Base-by-base conservation (phyloP, 2,797 vertebrate species). In the Gymnoscopelus microlampas region DNA sequence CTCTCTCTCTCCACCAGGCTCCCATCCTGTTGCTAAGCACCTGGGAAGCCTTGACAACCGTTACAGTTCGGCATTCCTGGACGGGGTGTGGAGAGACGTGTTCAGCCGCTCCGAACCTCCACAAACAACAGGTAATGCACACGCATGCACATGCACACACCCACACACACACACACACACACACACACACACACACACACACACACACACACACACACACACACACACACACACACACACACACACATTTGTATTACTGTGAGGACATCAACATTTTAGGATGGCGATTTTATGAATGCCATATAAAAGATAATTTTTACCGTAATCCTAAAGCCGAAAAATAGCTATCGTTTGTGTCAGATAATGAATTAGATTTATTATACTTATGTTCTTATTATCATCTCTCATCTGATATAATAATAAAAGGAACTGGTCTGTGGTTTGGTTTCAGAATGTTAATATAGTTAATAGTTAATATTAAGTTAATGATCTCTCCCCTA, bases 1-100 rank as follows among this genome's bases (percentile, higher is more conserved):
- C 3, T 26, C 1, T 51, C 24, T 23, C 26, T 29, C 29, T 53
- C 4, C 23, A 0, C 51, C 79, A 94, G 94, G 97, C 66, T 98
- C 97, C 19, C 97, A 99, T 69, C 97, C 97, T 0, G 95, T 99
- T 50, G 96, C 97, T 75, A 98, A 98, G 90, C 97, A 98, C 86
- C 87, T 99, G 53, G 97, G 96, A 8, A 95, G 95, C 0, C 92
- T 99, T 0, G 98, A 99, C 89, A 96, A 95, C 79, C 95, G 96
- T 63, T 98, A 98, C 85, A 94, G 93, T 81, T 92, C 96, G 2
- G 89, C 95, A 24, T 99, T 99, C 86, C 92, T 98, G 73, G 98
- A 99, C 70, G 85, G 93, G 0, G 91, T 93, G 0, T 99, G 98
- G 98, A 94, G 96, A 76, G 98, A 99, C 65, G 82, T 96, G 71